These are phyloP conservation scores for Tortrix viridana DNA, from an alignment of 2,888 invertebrate species.

Conservation along the genomic window DNA sequence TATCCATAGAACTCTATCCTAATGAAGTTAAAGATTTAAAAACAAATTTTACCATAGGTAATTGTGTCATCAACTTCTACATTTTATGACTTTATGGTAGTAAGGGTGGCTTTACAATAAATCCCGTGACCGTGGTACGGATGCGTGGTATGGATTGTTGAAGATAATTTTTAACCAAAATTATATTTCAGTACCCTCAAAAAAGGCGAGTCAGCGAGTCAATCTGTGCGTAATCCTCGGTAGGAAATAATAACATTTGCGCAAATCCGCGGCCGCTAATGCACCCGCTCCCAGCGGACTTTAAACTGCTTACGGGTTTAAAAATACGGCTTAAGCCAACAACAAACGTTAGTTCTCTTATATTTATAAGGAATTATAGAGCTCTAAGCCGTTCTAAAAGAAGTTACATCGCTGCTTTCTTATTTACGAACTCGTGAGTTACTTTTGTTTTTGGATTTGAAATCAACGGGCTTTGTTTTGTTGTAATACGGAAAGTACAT, in stretches of 20 bases:
- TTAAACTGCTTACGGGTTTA: constrained; percentile 22
- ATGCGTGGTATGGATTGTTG: too few relatives aligned
- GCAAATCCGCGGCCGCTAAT: constrained; percentile 66
- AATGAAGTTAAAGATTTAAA: too few relatives aligned
- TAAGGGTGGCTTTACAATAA: background rate
- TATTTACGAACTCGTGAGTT: background rate
- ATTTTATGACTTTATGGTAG: too few relatives aligned
- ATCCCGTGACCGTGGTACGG: background rate
- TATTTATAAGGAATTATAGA: constrained; percentile 20
- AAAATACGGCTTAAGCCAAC: constrained; percentile 15
- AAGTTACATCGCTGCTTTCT: background rate
- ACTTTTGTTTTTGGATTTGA: background rate
- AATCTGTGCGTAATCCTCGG: constrained; percentile 53
- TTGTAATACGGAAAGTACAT: too few relatives aligned
- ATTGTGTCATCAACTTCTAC: too few relatives aligned
- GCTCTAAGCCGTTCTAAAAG: constrained; percentile 10
- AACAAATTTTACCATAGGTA: too few relatives aligned
- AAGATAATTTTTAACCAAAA: background rate
- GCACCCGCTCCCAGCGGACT: constrained; percentile 60
- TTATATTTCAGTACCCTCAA: constrained; percentile 2
- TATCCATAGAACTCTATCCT: too few relatives aligned
- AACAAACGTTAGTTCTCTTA: constrained; percentile 13
- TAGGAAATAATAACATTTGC: constrained; percentile 73
- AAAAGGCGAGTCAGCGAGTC: constrained; percentile 36
- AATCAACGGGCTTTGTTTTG: too few relatives aligned